These are phyloP conservation scores for Aspidoscelis tigris DNA, from an alignment of 2,113 vertebrate genomes.

Conservation along the genomic window DNA sequence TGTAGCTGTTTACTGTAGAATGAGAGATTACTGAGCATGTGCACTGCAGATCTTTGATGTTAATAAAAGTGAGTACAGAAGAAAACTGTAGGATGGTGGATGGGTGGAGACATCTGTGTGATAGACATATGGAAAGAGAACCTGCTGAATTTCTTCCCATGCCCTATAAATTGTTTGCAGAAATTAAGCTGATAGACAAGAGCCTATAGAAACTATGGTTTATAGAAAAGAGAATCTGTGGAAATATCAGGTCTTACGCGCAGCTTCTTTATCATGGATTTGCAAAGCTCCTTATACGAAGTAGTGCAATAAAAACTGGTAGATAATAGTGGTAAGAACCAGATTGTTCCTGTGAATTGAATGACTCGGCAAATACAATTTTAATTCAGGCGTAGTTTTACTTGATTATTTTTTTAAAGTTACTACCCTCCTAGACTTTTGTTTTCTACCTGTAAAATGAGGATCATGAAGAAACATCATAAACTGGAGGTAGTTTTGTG, in stretches of 20 bases:
- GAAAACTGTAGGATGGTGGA: not conserved
- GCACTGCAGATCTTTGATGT: constrained; percentile 24
- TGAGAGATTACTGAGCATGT: constrained; percentile 28
- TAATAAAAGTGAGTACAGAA: constrained; percentile 11
- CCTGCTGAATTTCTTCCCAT: not conserved
- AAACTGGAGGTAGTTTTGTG: not conserved
- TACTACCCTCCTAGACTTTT: not conserved
- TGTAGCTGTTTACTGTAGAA: not conserved
- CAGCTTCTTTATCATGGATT: not conserved
- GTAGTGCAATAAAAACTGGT: not conserved
- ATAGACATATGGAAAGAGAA: not conserved
- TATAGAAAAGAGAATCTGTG: not conserved
- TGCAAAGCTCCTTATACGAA: not conserved
- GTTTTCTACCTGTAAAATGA: constrained; percentile 7
- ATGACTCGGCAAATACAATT: not conserved
- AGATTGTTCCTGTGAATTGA: not conserved
- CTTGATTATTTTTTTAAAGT: not conserved
- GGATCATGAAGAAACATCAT: not conserved
- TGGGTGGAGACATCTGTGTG: constrained; percentile 7
- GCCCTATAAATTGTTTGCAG: not conserved
- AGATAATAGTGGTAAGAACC: not conserved
- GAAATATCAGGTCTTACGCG: not conserved
- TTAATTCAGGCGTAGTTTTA: not conserved
- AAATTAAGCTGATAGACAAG: not conserved
- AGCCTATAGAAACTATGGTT: too few species aligned